These are phyloP conservation scores for Lepas anatifera DNA, from an alignment of 2,888 invertebrate species.

Conservation along the genomic window DNA sequence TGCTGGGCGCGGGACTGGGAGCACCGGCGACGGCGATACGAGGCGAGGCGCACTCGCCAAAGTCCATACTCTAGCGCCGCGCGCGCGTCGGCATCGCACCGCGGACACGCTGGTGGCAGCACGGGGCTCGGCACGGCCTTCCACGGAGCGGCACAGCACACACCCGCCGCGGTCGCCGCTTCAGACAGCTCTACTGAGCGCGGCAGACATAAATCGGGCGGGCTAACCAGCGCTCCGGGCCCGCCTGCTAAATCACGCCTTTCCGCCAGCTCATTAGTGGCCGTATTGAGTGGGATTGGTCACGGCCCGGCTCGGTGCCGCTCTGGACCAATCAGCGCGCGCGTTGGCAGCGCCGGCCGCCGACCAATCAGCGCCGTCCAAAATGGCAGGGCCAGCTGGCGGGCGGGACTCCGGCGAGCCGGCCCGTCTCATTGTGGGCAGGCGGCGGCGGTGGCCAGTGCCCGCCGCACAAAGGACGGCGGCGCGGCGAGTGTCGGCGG, in stretches of 20 bases:
- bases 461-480: not conserved
- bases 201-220: not conserved
- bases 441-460: not conserved
- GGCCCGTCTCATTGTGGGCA: not conserved
- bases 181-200: not conserved
- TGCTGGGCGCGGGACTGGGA: conserved; percentile 44
- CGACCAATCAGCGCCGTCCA: not conserved
- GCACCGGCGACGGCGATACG: conserved; percentile 36
- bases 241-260: conserved; percentile 10
- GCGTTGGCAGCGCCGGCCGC: not conserved
- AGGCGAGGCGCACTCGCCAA: not conserved
- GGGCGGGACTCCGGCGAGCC: not conserved
- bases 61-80: conserved; percentile 3
- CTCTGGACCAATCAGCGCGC: conserved; percentile 4
- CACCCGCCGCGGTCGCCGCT: not conserved
- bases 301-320: not conserved
- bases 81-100: not conserved
- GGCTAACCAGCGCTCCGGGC: not conserved
- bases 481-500: not conserved
- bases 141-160: not conserved
- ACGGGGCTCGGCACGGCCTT: no score
- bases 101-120: not conserved
- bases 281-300: conserved; percentile 11
- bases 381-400: conserved; percentile 1
- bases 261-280: conserved; percentile 12